phyloP scores from a whole-genome alignment of 2,797 vertebrate species.

The Odontamblyopus rebecca region DNA sequence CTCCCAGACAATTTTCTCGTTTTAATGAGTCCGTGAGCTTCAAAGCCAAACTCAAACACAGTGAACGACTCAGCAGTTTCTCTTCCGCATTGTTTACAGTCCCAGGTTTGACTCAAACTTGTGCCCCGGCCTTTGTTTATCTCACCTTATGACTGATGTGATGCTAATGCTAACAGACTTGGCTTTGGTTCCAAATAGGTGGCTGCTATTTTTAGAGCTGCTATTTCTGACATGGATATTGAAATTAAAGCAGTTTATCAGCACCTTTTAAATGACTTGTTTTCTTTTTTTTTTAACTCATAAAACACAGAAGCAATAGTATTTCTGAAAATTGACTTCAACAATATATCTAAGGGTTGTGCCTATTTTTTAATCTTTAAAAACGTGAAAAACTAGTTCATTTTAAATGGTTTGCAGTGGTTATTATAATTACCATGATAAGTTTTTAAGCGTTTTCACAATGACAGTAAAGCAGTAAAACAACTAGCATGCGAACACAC shows the following conservation, averaged over 20 bases:
- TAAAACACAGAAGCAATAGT: no score
- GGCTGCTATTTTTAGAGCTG: neutral
- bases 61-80: neutral
- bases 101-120: no score
- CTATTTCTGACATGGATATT: neutral
- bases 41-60: neutral
- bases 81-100: neutral
- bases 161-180: neutral
- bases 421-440: no score
- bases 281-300: neutral
- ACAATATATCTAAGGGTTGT: no score
- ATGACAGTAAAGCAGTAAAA: no score
- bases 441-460: no score
- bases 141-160: neutral
- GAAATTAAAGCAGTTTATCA: neutral
- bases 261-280: neutral
- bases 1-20: neutral
- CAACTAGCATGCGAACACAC: no score
- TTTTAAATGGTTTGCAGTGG: no score
- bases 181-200: neutral
- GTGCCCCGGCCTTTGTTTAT: neutral
- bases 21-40: neutral
- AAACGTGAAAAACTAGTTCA: no score
- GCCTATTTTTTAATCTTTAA: no score
- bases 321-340: neutral